phyloP scores from a whole-genome alignment of 2,113 vertebrate species.

The Entelurus aequoreus region DNA sequence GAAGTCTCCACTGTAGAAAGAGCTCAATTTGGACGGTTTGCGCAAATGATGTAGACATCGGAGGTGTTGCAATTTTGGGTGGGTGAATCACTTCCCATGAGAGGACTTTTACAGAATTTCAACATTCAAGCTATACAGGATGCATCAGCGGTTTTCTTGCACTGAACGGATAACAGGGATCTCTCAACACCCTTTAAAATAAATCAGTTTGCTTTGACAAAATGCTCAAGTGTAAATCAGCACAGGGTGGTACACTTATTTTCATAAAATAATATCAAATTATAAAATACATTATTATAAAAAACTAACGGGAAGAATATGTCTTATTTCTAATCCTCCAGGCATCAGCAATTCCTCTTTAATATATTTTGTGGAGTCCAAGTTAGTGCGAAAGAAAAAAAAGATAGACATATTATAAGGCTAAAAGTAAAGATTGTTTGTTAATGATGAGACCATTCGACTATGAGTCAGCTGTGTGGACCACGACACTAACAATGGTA shows the following conservation, averaged over 20 bases:
- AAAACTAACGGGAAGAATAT: not conserved
- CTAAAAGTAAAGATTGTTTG: too few relatives aligned
- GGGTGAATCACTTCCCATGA: conserved; percentile 19
- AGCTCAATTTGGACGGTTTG: not conserved
- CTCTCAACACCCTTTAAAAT: not conserved
- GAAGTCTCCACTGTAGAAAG: not conserved
- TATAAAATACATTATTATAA: not conserved
- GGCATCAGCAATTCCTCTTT: too few relatives aligned
- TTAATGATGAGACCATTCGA: too few relatives aligned
- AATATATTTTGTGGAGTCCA: too few relatives aligned
- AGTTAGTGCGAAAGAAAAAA: too few relatives aligned
- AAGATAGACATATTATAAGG: too few relatives aligned
- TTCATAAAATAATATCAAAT: too few relatives aligned
- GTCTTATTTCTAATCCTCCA: too few relatives aligned
- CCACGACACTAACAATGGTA: not conserved
- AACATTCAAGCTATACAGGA: conserved; percentile 41
- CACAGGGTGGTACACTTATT: too few relatives aligned
- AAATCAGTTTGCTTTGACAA: not conserved
- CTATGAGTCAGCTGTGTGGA: too few relatives aligned
- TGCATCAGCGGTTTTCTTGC: conserved; percentile 41
- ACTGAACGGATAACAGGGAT: conserved; percentile 23
- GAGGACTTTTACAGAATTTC: conserved; percentile 29
- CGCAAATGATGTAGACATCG: conserved; percentile 6
- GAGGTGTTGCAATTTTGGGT: conserved; percentile 7
- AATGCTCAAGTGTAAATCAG: not conserved